Base-by-base conservation (phyloP, 2,113 vertebrate species). In the Barbus barbus region DNA sequence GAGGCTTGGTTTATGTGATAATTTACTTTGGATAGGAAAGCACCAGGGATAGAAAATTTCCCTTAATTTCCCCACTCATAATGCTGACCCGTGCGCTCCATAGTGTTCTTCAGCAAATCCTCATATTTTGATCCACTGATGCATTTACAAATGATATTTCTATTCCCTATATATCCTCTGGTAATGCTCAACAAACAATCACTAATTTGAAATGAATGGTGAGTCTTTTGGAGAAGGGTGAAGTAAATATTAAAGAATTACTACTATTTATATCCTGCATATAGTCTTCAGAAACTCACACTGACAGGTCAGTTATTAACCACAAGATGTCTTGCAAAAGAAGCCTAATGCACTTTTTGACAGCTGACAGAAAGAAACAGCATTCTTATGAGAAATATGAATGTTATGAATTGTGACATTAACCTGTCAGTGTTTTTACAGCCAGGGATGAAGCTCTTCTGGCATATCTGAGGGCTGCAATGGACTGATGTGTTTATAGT, bases 351-450 rank as follows among this genome's bases (percentile, higher is more conserved):
- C 72, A 84, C 72, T 73, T 85, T 36, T 69, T 75, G 72, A 76
- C 63, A 78, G 72, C 16, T 24, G 36, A 31, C 26, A 61, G 78
- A 83, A 82, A 86, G 84, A 91, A 90, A 84, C 85, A 31, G 71
- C 78, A 89, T 85, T 88, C 83, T 74, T 77, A 61, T 41, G 4
- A 58, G 74, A 89, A 88, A 88, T n/a, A n/a, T n/a, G n/a, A n/a
- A n/a, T n/a, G 87, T 82, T 90, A 88, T 92, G 86, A 92, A 93
- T 87, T 89, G 84, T 89, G 89, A 90, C 86, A 91, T 91, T 89
- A 92, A 93, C 84, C 90, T 91, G 88, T 90, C 92, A 90, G 84
- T 79, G 67, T 53, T 78, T 90, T 88, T 87, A 85, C 46, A 73
- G 73, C 46, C 53, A 51, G 58, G 72, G 51, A 36, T 82, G 53